A percentile compares a stretch with the other conserved stretches of the same genome.
Conservation (phyloP, 1,140 invertebrate genomes). For the Drosophila tropicalis region DNA sequence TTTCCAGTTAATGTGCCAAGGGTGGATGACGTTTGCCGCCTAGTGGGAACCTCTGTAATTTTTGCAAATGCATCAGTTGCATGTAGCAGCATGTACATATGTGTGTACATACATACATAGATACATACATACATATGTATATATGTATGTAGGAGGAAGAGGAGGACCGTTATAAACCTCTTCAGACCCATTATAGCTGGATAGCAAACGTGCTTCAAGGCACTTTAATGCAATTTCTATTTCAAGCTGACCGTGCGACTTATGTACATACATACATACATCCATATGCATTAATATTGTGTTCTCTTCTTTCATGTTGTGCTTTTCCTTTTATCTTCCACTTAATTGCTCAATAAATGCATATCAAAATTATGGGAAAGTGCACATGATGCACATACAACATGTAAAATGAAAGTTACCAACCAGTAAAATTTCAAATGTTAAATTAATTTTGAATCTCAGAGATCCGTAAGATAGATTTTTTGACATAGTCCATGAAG, state of each 20-base stretch:
- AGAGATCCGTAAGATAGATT: not conserved
- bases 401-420: slow-evolving; percentile 7
- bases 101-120: not conserved
- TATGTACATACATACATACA: too few species aligned
- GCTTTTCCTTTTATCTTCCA: slow-evolving; percentile 52
- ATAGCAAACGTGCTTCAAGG: slow-evolving; percentile 13
- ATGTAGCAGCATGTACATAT: not conserved
- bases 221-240: slow-evolving; percentile 21
- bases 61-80: slow-evolving; percentile 6
- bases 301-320: slow-evolving; percentile 4
- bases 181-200: slow-evolving; percentile 7
- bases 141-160: too few species aligned
- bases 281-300: not conserved
- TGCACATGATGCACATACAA: slow-evolving; percentile 7
- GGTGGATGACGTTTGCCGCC: not conserved
- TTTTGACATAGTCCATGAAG: not conserved
- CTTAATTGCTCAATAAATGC: slow-evolving; percentile 46
- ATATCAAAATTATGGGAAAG: slow-evolving; percentile 44
- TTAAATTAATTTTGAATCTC: not conserved
- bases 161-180: slow-evolving; percentile 10
- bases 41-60: slow-evolving; percentile 1
- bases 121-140: not conserved
- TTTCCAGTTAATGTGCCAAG: slow-evolving; percentile 21
- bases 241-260: slow-evolving; percentile 14
- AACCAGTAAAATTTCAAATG: not conserved